phyloP scores from a whole-genome alignment of 1,140 invertebrate species.

The Dolichoris vasculosae region DNA sequence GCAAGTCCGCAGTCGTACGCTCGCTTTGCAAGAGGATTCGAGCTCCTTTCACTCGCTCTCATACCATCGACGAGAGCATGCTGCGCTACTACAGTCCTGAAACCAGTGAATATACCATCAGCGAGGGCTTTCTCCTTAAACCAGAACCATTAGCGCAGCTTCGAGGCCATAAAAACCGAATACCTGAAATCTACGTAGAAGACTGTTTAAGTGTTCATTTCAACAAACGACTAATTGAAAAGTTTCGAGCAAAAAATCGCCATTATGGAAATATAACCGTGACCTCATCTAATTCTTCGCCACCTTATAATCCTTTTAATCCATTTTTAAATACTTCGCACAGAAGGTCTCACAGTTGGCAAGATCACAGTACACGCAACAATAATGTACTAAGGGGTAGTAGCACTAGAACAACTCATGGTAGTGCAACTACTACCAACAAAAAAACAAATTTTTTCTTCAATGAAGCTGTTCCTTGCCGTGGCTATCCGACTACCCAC shows the following conservation, averaged over 20 bases:
- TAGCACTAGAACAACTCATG: not conserved
- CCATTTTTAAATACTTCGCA: slow-evolving; percentile 20
- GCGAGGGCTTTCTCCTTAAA: slow-evolving; percentile 66
- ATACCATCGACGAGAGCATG: slow-evolving; percentile 72
- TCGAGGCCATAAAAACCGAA: slow-evolving; percentile 58
- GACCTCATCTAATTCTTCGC: slow-evolving; percentile 33
- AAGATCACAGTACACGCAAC: slow-evolving; percentile 40
- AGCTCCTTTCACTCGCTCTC: slow-evolving; percentile 72
- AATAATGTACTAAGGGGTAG: not conserved
- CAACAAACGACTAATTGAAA: slow-evolving; percentile 65
- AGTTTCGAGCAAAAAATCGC: slow-evolving; percentile 61
- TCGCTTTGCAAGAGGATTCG: slow-evolving; percentile 74
- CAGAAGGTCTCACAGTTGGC: slow-evolving; percentile 62
- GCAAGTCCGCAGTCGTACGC: slow-evolving; percentile 75
- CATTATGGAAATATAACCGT: slow-evolving; percentile 55
- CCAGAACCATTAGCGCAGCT: slow-evolving; percentile 56
- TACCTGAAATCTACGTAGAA: slow-evolving; percentile 70
- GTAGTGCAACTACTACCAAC: not conserved
- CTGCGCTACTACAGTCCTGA: slow-evolving; percentile 68
- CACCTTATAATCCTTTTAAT: not conserved
- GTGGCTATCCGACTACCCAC: slow-evolving; percentile 16
- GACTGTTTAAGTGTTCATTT: slow-evolving; percentile 68
- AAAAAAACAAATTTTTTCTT: slow-evolving; percentile 11
- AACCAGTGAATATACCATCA: slow-evolving; percentile 70
- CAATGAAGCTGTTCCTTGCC: not conserved